Evolutionary conservation across 2,888 invertebrate genomes (phyloP), one percentile per base, ranked within the genome.

Genomic region (Limenitis camilla): DNA sequence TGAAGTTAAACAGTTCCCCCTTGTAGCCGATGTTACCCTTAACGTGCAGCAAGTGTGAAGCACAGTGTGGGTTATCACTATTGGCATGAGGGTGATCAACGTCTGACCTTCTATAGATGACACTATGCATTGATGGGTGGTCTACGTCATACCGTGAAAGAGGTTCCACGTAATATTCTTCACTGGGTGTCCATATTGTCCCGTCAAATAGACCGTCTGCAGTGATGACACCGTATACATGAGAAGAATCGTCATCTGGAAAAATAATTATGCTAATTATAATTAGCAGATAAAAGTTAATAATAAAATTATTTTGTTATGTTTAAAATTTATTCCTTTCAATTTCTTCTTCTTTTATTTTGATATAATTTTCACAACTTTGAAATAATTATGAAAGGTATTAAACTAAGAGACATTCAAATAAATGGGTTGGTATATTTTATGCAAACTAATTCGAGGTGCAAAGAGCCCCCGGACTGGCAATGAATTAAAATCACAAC

Each of bases 121-220:
- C 93, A 68, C 94, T 94, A 84, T 96, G 96, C 82, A 94, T 87
- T 60, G 85, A 77, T 30, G 83, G 81, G 64, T 89, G 81, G 63
- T 90, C 85, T 35, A 81, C 67, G 63, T 83, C 78, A 74, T 93
- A 94, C 64, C 93, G 89, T 64, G 90, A 90, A 52, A 93, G 85
- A 6, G 94, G 94, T 78, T 97, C 96, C 64, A 97, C 90, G 79
- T 95, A 96, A 81, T 92, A 95, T 68, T 95, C 94, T 68, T 94
- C 94, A 47, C 91, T 87, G 52, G 88, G 86, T 47, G 95, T 94
- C 77, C 91, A 90, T 71, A 97, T 93, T 50, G 94, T 94, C 49
- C 97, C 97, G 74, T 97, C 97, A 79, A 97, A 95, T 53, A 96
- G 89, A 52, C 97, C 97, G 56, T 96, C 94, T 53, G 90, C 89